Conservation (phyloP, 2,113 vertebrate species). For the Oreochromis aureus region DNA sequence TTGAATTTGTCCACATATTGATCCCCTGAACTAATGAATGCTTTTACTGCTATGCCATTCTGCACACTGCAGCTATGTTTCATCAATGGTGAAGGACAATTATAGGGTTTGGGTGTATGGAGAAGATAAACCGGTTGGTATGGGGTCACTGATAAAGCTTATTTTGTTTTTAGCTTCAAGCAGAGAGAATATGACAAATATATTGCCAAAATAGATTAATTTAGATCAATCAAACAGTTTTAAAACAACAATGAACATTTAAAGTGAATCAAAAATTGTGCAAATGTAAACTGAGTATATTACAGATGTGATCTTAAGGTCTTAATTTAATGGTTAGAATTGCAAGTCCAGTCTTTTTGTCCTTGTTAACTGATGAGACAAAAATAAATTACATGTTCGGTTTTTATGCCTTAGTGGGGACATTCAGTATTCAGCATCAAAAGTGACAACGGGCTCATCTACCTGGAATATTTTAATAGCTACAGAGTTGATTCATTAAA, state of each 20-base stretch:
- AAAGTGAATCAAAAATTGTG: not conserved
- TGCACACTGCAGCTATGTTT: not conserved
- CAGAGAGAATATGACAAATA: not conserved
- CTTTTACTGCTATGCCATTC: not conserved
- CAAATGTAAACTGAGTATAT: not conserved
- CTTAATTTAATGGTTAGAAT: not conserved
- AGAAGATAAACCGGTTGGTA: not conserved
- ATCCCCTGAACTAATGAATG: not conserved
- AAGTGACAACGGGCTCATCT: not conserved
- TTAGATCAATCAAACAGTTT: not conserved
- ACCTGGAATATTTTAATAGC: not conserved
- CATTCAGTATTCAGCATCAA: not conserved
- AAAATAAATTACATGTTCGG: not conserved
- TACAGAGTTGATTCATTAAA: not conserved
- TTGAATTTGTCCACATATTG: constrained; percentile 26
- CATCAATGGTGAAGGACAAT: not conserved
- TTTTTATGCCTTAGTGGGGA: not conserved
- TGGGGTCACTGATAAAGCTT: not conserved
- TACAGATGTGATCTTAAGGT: not conserved
- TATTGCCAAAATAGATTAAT: not conserved
- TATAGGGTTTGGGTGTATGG: not conserved
- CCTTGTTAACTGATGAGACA: rapidly evolving
- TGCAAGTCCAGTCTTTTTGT: not conserved
- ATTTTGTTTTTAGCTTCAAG: not conserved
- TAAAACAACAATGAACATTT: not conserved